These are phyloP conservation scores for Radopholus similis DNA, from an alignment of 1,140 invertebrate species.

Conservation along the genomic window DNA sequence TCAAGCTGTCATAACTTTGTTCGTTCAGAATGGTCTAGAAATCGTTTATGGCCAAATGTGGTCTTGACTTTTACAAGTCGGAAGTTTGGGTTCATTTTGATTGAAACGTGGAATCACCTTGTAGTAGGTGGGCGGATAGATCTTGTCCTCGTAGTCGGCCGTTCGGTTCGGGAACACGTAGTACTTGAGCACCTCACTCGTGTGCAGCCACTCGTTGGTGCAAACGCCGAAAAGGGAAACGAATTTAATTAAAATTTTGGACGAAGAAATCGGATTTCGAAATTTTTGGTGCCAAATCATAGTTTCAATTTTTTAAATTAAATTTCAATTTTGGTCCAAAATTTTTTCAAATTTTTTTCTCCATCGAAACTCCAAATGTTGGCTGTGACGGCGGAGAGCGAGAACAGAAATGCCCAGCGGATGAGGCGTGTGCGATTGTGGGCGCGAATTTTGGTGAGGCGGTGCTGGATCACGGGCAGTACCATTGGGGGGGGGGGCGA, in stretches of 20 bases:
- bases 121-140: slow-evolving; percentile 15
- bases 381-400: slow-evolving; percentile 29
- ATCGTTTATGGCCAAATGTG: too few species aligned
- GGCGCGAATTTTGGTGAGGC: slow-evolving; percentile 37
- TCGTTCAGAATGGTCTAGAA: too few species aligned
- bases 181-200: slow-evolving; percentile 53
- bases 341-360: slow-evolving; percentile 12
- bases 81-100: neutral
- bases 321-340: slow-evolving; percentile 2
- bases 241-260: neutral
- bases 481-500: too few species aligned
- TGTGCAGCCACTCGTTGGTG: slow-evolving; percentile 59
- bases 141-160: slow-evolving; percentile 27
- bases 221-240: slow-evolving; percentile 40
- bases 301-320: neutral
- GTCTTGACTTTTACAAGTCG: neutral
- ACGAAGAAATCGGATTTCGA: slow-evolving; percentile 2
- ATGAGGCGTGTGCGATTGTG: slow-evolving; percentile 35
- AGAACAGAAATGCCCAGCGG: slow-evolving; percentile 32
- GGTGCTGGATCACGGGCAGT: slow-evolving; percentile 39
- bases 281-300: slow-evolving; percentile 8
- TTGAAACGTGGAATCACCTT: neutral
- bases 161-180: slow-evolving; percentile 53
- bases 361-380: slow-evolving; percentile 33
- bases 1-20: too few species aligned